Conservation (phyloP, 2,113 vertebrate genomes). For the Willisornis vidua region DNA sequence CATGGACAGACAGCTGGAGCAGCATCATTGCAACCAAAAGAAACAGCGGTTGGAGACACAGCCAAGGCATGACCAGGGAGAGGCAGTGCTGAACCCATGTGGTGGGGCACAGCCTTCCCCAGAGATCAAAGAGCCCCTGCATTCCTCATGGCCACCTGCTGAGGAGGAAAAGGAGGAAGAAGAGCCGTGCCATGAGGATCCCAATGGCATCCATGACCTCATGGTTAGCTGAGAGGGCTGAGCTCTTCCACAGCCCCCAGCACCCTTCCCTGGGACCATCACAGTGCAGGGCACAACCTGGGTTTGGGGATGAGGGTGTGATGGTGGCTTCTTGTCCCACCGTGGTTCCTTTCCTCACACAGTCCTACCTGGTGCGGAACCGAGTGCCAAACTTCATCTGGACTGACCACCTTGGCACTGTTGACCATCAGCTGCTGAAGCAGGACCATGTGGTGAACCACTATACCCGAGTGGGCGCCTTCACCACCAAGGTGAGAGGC, state of each 20-base stretch:
- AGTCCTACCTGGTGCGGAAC: conserved; percentile 86
- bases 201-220: conserved; percentile 74
- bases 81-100: neutral
- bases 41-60: neutral
- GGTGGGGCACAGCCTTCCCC: neutral
- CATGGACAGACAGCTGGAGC: neutral
- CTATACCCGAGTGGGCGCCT: conserved; percentile 78
- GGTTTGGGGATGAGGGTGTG: neutral
- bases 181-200: conserved; percentile 56
- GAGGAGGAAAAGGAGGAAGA: conserved; percentile 37
- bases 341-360: rapidly evolving
- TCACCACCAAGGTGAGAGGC: conserved; percentile 88
- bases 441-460: conserved; percentile 89
- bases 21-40: neutral
- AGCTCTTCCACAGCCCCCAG: neutral
- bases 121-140: neutral
- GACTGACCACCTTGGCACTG: conserved; percentile 75
- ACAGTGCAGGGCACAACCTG: neutral
- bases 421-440: conserved; percentile 72
- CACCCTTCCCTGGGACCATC: neutral
- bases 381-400: conserved; percentile 86
- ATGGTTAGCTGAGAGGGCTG: conserved; percentile 77
- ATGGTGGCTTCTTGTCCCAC: neutral
- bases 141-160: neutral
- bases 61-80: conserved; percentile 57